Percentiles rank a stretch among this genome's conserved stretches.
Conservation (phyloP, 1,140 invertebrate genomes). For the Rhizoglyphus robini region DNA sequence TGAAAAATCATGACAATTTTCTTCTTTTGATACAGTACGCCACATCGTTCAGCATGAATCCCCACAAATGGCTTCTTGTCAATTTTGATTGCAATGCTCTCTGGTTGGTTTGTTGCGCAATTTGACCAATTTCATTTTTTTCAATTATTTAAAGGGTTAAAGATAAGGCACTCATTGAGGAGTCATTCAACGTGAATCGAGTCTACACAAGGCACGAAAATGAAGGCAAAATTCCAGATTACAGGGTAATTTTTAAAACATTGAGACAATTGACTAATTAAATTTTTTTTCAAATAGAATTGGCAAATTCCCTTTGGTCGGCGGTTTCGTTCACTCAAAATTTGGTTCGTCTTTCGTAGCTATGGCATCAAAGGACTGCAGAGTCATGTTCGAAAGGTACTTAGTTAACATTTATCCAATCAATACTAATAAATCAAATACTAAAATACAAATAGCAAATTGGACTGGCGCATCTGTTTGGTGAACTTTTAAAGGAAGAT, state of each 20-base stretch:
- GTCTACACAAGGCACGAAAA: conserved; percentile 95
- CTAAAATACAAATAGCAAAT: conserved; percentile 43
- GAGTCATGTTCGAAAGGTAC: conserved; percentile 54
- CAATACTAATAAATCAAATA: conserved; percentile 9
- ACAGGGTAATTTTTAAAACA: conserved; percentile 43
- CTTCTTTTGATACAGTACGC: conserved; percentile 43
- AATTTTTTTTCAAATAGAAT: conserved; percentile 45
- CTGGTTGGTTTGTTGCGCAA: background rate
- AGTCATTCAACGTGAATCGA: conserved; percentile 89
- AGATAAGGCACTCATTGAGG: conserved; percentile 70
- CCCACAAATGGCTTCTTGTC: conserved; percentile 86
- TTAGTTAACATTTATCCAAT: conserved; percentile 16
- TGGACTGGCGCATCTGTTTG: conserved; percentile 58
- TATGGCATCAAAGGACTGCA: conserved; percentile 63
- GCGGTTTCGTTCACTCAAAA: conserved; percentile 75
- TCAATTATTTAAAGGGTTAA: conserved; percentile 48
- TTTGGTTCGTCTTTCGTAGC: conserved; percentile 80
- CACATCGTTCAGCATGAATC: conserved; percentile 88
- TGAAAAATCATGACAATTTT: conserved; percentile 18
- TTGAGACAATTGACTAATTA: conserved; percentile 10
- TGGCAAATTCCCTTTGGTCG: conserved; percentile 86
- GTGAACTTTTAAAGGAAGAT: conserved; percentile 50
- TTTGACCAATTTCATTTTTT: background rate
- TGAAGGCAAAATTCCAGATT: conserved; percentile 86
- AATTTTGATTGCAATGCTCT: conserved; percentile 4